Evolutionary conservation across 2,888 invertebrate species (phyloP), one percentile per base, ranked within the genome.

Genomic region (Drosophila parthenogenetica): DNA sequence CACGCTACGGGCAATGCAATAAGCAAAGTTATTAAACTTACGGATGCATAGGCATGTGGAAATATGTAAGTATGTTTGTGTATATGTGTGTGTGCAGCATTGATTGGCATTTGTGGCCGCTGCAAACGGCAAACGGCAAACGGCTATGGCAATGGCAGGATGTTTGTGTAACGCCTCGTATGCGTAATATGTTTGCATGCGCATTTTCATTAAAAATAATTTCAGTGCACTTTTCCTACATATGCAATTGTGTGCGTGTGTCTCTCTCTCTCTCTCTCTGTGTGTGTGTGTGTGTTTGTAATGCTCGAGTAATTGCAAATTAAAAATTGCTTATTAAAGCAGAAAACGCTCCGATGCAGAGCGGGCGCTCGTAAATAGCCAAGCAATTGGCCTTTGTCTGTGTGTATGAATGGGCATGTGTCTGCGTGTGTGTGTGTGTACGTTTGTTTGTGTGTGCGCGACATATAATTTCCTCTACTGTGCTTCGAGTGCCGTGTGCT

Each of bases 251-350:
- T 29, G 14, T 50, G 22, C 45, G 17, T 60, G 32, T 42, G 54
- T n/a, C 29, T 53, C 46, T 66, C 10, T 29, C 3, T 5, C 10
- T 5, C 29, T 5, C 2, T 19, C 2, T 19, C 2, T 25, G 25
- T n/a, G 13, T n/a, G 49, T 39, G 14, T 49, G 17, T 45, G 17
- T 60, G 43, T 32, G 55, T n/a, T 54, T 54, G 49, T 69, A 82
- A 62, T 77, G 64, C 73, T 69, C 72, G 77, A 85, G 87, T 85
- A 85, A 85, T 85, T 84, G 84, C 89, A 87, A 88, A 87, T 85
- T 85, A 85, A 85, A 88, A 85, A 87, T 85, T 87, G 89, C 85
- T 88, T 87, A 85, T 88, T 86, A 85, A 88, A 79, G 84, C 79
- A 86, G 70, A 88, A 81, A 63, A 57, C 73, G 51, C 67, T 53